Evolutionary conservation across 2,797 vertebrate genomes (phyloP), one percentile per base, ranked within the genome.

Genomic region (Xenops minutus): DNA sequence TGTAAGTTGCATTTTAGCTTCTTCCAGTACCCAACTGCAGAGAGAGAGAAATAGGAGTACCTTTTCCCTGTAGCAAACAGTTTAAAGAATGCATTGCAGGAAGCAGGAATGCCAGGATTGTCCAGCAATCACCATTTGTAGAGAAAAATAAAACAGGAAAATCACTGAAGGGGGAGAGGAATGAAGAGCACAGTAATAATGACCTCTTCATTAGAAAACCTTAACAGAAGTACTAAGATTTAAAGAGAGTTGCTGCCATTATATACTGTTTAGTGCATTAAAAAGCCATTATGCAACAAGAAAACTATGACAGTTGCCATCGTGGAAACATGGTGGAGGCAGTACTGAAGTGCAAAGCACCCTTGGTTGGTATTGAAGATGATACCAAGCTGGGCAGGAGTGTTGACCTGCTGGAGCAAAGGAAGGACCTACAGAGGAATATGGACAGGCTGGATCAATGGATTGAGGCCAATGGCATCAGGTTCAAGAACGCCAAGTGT

Each of bases 141-240:
- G 55, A 92, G 71, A 93, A 86, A 86, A 69, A 86, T 41, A 92
- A 88, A 89, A 71, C 4, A 46, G 23, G 72, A 54, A 48, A 55
- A n/a, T 51, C 9, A 20, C 3, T 27, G 41, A 85, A 83, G 29
- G 8, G 46, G 44, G 24, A 61, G 24, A 59, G 29, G 46, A 92
- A 93, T 36, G 0, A 67, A 87, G 32, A 62, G 43, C 3, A 79
- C 4, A 54, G 18, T 13, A 75, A 67, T 14, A 87, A 49, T 76
- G 46, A 30, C 6, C 23, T n/a, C 74, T 81, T 94, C 18, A 80
- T 88, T 86, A 86, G 44, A 46, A 86, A 93, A 44, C n/a, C 54
- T 79, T 72, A 20, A 55, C 14, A 71, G 58, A 91, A 90, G n/a
- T 23, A 23, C 6, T 69, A 52, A 77, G 66, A 77, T 94, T 81